These are phyloP conservation scores for Eufriesea mexicana DNA, from an alignment of 1,140 invertebrate genomes.

Conservation along the genomic window DNA sequence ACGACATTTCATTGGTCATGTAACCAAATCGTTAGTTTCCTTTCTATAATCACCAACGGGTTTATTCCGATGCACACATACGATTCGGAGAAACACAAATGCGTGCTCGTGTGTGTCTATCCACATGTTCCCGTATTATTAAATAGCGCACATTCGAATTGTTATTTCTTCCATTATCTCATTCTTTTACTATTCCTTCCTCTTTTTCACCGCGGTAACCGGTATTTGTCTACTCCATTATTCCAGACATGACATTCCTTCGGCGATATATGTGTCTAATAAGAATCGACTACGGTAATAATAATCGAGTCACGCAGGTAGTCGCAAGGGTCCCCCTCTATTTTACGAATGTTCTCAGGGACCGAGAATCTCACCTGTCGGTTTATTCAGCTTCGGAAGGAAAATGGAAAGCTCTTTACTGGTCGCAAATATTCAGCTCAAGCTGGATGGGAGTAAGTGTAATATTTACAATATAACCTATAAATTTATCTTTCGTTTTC, in stretches of 20 bases:
- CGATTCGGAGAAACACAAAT: conserved; percentile 33
- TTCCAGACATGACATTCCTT: conserved; percentile 8
- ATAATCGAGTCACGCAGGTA: conserved; percentile 40
- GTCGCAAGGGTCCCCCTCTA: neutral
- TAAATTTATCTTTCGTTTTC: neutral
- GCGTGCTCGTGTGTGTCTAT: neutral
- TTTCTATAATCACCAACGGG: neutral
- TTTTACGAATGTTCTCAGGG: conserved; percentile 60
- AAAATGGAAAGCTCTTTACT: conserved; percentile 75
- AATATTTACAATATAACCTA: neutral
- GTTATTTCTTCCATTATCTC: conserved; percentile 6
- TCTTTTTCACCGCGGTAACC: neutral
- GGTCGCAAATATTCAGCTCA: conserved; percentile 74
- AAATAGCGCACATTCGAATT: conserved; percentile 21
- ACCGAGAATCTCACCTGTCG: conserved; percentile 72
- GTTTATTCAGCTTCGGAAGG: conserved; percentile 71
- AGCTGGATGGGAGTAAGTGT: conserved; percentile 73
- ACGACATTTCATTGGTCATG: neutral
- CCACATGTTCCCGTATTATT: conserved; percentile 24
- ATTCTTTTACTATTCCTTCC: neutral
- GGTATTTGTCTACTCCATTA: neutral
- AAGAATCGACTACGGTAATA: conserved; percentile 30
- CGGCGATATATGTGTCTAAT: conserved; percentile 34
- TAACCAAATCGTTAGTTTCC: conserved; percentile 7
- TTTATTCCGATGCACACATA: conserved; percentile 22